Conservation (phyloP, 1,140 invertebrate genomes). For the Dreissena polymorpha region DNA sequence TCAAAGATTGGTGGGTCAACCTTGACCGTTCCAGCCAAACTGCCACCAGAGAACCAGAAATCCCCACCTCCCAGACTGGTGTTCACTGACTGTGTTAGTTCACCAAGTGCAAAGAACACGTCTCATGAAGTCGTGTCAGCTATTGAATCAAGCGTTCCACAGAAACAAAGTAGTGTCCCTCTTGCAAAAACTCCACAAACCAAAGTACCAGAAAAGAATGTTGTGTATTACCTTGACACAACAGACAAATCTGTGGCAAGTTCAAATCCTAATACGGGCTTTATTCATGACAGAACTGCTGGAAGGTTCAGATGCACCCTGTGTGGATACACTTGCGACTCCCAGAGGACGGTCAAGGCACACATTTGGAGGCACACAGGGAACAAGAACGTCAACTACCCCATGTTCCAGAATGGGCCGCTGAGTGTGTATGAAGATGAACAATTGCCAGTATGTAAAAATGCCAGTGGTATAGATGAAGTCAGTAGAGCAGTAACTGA, state of each 20-base stretch:
- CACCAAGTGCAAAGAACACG: neutral
- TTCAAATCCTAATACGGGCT: slow-evolving; percentile 54
- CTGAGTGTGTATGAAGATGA: slow-evolving; percentile 75
- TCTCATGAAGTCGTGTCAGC: neutral
- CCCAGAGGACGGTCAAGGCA: slow-evolving; percentile 79
- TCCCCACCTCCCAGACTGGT: too few relatives aligned
- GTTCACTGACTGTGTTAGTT: neutral
- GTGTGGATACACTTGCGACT: slow-evolving; percentile 78
- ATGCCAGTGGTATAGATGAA: too few relatives aligned
- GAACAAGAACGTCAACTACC: slow-evolving; percentile 77
- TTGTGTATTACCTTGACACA: slow-evolving; percentile 52
- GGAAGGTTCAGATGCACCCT: slow-evolving; percentile 75
- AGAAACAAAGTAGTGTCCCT: neutral
- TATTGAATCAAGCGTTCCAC: neutral
- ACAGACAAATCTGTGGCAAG: slow-evolving; percentile 55
- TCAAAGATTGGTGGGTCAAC: too few relatives aligned
- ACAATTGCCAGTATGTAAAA: neutral
- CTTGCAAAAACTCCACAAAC: neutral
- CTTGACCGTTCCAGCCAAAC: too few relatives aligned
- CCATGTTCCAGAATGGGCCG: slow-evolving; percentile 78
- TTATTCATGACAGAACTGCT: slow-evolving; percentile 68
- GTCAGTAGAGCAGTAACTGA: too few relatives aligned
- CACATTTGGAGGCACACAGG: slow-evolving; percentile 80
- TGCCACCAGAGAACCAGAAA: too few relatives aligned
- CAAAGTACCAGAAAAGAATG: neutral